Conservation (phyloP, 37 sponge, comb jelly and placozoan genomes). For the Spongia lamella region DNA sequence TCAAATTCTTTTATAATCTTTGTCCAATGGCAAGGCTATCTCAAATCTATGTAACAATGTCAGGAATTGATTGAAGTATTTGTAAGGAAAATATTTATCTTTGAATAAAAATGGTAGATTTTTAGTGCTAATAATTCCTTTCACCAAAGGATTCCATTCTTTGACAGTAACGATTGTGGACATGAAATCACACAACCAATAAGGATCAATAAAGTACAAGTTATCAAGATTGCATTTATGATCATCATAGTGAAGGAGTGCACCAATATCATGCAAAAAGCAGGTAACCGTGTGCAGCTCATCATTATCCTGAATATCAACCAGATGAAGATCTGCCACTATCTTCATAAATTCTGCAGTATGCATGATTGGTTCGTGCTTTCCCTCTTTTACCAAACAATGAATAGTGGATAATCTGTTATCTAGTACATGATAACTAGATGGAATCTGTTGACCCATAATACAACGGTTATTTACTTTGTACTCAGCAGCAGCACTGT, state of each 20-base stretch:
- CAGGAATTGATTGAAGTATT: constrained; percentile 36
- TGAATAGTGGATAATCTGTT: constrained; percentile 15
- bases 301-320: constrained; percentile 37
- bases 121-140: constrained; percentile 20
- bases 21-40: constrained; percentile 45
- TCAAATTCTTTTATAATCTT: constrained; percentile 12
- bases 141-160: constrained; percentile 24
- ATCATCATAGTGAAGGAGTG: constrained; percentile 59
- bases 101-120: constrained; percentile 17
- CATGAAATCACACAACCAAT: constrained; percentile 53
- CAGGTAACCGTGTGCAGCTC: constrained; percentile 37
- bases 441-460: constrained; percentile 45
- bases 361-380: constrained; percentile 31
- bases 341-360: constrained; percentile 29
- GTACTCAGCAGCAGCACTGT: constrained; percentile 73
- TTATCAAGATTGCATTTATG: constrained; percentile 38
- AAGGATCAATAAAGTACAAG: constrained; percentile 56
- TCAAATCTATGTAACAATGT: constrained; percentile 49
- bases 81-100: constrained; percentile 40
- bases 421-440: constrained; percentile 54
- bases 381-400: constrained; percentile 9
- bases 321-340: constrained; percentile 7
- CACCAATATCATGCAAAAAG: constrained; percentile 51
- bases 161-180: constrained; percentile 33
- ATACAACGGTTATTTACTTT: constrained; percentile 12